Percentiles rank a stretch among this genome's conserved stretches.
These are phyloP conservation scores for Agriotes lineatus DNA, from an alignment of 2,888 invertebrate species.

Conservation along the genomic window DNA sequence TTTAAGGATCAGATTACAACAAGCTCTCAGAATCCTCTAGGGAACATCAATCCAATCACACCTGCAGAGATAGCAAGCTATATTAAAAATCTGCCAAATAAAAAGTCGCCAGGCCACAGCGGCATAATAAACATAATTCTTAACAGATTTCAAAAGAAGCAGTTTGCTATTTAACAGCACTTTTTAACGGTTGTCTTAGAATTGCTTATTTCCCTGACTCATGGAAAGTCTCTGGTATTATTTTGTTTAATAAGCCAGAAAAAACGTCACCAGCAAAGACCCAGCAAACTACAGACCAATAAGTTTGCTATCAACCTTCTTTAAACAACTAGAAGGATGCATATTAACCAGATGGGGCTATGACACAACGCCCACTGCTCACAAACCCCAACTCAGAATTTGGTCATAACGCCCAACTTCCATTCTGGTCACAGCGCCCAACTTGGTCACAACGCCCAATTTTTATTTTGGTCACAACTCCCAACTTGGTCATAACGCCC, in stretches of 20 bases:
- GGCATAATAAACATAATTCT: background rate
- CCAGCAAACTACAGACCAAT: background rate
- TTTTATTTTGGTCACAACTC: too few species aligned
- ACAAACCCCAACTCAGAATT: too few species aligned
- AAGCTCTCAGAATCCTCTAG: background rate
- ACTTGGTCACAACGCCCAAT: too few species aligned
- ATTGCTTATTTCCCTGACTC: background rate
- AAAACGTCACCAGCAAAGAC: background rate
- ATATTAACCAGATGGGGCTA: background rate
- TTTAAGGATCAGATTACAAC: too few species aligned
- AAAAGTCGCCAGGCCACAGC: background rate
- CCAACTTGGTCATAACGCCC: too few species aligned
- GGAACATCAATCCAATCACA: too few species aligned
- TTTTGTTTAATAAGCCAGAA: background rate
- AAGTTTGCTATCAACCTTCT: background rate
- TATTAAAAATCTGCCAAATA: background rate
- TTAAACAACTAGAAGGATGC: background rate
- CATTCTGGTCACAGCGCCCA: too few species aligned
- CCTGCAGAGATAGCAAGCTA: background rate
- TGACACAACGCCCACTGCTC: too few species aligned
- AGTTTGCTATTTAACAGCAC: too few species aligned
- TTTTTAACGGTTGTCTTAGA: background rate
- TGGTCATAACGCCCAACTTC: too few species aligned
- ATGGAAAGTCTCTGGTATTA: background rate
- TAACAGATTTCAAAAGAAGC: background rate